Conservation (phyloP, 1,140 invertebrate species). For the Tetragnatha versicolor region DNA sequence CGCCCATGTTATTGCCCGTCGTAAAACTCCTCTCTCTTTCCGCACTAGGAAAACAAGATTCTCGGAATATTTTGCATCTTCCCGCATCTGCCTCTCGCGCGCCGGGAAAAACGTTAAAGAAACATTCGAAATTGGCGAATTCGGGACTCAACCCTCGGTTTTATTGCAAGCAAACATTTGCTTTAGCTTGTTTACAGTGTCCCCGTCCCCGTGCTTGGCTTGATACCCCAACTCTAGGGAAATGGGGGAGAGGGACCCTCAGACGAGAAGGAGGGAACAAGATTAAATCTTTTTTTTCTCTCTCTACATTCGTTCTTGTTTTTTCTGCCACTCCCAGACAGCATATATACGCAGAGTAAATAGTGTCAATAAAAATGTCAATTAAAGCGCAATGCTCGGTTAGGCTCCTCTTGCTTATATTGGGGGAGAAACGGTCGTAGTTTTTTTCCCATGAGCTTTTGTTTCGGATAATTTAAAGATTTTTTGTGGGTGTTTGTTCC, state of each 20-base stretch:
- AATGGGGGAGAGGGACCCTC: slow-evolving; percentile 18
- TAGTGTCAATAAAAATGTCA: slow-evolving; percentile 27
- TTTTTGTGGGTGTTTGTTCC: no score
- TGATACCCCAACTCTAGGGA: slow-evolving; percentile 10
- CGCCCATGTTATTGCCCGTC: neutral
- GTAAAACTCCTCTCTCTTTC: neutral
- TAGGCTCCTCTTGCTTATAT: neutral
- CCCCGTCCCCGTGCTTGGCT: neutral
- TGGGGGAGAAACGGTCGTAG: no score
- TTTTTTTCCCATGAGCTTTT: no score
- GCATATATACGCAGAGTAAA: neutral
- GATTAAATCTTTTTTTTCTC: slow-evolving; percentile 3
- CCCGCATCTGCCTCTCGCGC: neutral
- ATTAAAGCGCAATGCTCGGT: neutral
- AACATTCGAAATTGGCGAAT: slow-evolving; percentile 38
- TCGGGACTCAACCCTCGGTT: slow-evolving; percentile 12
- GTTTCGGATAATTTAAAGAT: no score
- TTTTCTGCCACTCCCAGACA: neutral
- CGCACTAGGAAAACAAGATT: neutral
- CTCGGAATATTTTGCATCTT: slow-evolving; percentile 13
- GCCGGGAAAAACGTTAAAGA: slow-evolving; percentile 15
- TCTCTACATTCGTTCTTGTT: no score
- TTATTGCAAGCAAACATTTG: slow-evolving; percentile 43
- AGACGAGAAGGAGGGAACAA: slow-evolving; percentile 2
- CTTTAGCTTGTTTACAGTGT: slow-evolving; percentile 44